Evolutionary conservation across 2,888 invertebrate genomes (phyloP).

Genomic region (Malthinus flaveolus): DNA sequence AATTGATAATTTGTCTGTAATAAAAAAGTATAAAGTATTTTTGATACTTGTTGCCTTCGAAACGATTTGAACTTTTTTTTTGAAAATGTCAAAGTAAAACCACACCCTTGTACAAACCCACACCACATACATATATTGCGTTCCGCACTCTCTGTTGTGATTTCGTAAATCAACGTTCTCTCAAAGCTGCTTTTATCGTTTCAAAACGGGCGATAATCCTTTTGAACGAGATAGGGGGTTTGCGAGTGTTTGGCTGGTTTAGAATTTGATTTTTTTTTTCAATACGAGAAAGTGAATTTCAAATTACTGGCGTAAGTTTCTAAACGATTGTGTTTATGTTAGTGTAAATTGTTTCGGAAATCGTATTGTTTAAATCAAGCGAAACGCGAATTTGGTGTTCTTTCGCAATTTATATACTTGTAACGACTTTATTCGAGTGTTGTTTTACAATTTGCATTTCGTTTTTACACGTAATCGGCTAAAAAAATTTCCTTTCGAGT

Average conservation of each 20-base stretch:
- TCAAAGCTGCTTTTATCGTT: conserved; percentile 4
- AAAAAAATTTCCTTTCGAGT: no score
- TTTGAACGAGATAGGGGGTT: neutral
- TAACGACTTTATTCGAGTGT: no score
- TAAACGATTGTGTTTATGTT: neutral
- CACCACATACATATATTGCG: neutral
- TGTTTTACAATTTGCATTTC: no score
- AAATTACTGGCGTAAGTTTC: conserved; percentile 3
- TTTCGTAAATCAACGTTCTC: conserved; percentile 6
- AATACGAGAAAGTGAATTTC: neutral
- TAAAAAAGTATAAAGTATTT: no score
- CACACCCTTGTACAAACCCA: no score
- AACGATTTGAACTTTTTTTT: no score
- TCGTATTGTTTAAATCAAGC: neutral
- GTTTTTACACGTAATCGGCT: no score
- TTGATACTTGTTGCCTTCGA: no score
- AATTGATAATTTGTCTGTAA: no score
- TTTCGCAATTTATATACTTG: no score
- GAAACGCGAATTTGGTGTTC: no score
- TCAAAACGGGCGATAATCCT: conserved; percentile 3
- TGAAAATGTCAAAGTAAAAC: no score
- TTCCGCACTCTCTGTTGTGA: conserved; percentile 4
- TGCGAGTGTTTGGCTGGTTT: neutral
- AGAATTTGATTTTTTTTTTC: conserved; percentile 1
- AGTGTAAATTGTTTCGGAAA: neutral